Conservation (phyloP, 2,888 invertebrate genomes). For the Drosophila imparisetae region DNA sequence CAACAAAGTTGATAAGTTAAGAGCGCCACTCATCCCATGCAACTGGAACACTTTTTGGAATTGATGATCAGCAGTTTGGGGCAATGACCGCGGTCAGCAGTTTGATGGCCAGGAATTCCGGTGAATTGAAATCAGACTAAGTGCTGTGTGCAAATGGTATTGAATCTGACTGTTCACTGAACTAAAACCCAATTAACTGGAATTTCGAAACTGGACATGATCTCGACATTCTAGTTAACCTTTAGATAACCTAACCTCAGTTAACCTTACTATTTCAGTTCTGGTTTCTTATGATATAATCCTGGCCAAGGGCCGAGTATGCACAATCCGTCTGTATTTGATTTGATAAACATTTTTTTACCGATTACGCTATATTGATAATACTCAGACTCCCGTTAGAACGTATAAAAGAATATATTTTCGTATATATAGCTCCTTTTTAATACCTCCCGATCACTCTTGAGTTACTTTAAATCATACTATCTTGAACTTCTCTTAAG, state of each 20-base stretch:
- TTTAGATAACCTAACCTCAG: neutral
- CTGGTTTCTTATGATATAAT: neutral
- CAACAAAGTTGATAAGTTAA: conserved; percentile 69
- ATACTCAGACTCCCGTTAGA: neutral
- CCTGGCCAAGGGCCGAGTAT: neutral
- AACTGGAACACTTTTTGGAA: conserved; percentile 52
- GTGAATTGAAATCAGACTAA: conserved; percentile 10
- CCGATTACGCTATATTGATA: neutral
- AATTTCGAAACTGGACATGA: neutral
- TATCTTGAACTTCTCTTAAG: neutral
- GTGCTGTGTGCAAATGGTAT: conserved; percentile 8
- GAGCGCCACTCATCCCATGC: conserved; percentile 56
- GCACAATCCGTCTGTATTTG: neutral
- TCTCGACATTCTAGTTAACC: neutral
- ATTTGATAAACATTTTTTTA: neutral
- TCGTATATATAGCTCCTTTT: too few species aligned
- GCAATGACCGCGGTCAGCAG: conserved; percentile 38
- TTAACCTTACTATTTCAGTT: neutral
- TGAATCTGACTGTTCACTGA: neutral
- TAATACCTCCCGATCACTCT: neutral
- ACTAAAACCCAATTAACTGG: neutral
- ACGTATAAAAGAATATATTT: neutral
- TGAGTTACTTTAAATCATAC: neutral
- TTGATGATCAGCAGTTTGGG: conserved; percentile 46
- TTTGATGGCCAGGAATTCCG: conserved; percentile 3